phyloP scores from a whole-genome alignment of 2,888 invertebrate genomes.

The Eupithecia centaureata region DNA sequence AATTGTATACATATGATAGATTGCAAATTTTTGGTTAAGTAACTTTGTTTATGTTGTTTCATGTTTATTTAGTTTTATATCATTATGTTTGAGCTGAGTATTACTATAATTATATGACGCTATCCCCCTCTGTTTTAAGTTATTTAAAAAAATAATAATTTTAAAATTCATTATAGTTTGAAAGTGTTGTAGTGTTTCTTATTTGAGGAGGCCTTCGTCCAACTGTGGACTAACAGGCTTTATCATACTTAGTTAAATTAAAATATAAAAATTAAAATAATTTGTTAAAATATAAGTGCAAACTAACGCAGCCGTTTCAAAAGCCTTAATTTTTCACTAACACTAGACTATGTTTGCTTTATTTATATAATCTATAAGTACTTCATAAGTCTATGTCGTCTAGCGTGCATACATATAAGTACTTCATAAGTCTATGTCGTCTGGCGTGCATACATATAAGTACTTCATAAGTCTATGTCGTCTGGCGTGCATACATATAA shows the following conservation, averaged over 20 bases:
- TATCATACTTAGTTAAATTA: too few relatives aligned
- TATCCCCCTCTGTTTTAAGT: not conserved
- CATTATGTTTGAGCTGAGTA: not conserved
- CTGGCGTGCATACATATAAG: not conserved
- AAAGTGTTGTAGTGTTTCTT: too few relatives aligned
- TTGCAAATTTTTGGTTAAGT: too few relatives aligned
- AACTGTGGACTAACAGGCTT: too few relatives aligned
- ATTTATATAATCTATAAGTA: not conserved
- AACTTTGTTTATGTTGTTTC: not conserved
- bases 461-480: not conserved
- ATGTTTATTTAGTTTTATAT: constrained; percentile 2
- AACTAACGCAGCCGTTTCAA: not conserved
- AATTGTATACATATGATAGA: too few relatives aligned
- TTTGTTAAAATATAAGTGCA: not conserved
- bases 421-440: not conserved
- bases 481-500: not conserved
- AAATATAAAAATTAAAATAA: too few relatives aligned
- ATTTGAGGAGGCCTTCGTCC: too few relatives aligned
- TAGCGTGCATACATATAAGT: not conserved
- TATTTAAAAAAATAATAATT: too few relatives aligned
- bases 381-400: not conserved
- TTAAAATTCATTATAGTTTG: too few relatives aligned
- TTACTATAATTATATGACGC: not conserved
- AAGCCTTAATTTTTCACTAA: not conserved
- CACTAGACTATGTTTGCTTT: not conserved